Conservation (phyloP, 2,888 invertebrate species). For the Bugulina stolonifera region DNA sequence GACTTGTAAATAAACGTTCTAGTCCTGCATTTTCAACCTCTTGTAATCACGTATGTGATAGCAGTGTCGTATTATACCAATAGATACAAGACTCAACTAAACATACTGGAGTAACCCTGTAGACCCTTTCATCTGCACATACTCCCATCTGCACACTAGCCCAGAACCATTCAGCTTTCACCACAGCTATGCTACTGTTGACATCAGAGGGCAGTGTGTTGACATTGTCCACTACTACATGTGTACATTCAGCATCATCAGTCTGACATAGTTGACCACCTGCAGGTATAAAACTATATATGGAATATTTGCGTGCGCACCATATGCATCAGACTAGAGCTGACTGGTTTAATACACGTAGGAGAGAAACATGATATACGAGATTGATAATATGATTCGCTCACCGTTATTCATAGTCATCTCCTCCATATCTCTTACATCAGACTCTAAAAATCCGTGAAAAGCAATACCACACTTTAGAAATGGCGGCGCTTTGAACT, state of each 20-base stretch:
- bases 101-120: constrained; percentile 61
- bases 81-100: too few species aligned
- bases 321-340: too few species aligned
- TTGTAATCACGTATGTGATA: too few species aligned
- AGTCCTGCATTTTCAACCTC: too few species aligned
- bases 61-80: too few species aligned
- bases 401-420: constrained; percentile 74
- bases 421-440: constrained; percentile 85
- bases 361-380: background rate
- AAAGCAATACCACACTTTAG: constrained; percentile 80
- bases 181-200: constrained; percentile 36
- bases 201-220: constrained; percentile 4
- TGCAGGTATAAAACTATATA: constrained; percentile 33
- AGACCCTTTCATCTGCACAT: constrained; percentile 82
- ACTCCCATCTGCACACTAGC: constrained; percentile 92
- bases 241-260: constrained; percentile 79
- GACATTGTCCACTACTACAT: constrained; percentile 65
- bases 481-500: constrained; percentile 77
- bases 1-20: too few species aligned
- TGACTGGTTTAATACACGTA: too few species aligned
- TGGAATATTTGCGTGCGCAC: constrained; percentile 30
- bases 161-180: constrained; percentile 85
- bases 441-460: constrained; percentile 81
- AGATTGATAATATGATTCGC: constrained; percentile 25
- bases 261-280: constrained; percentile 67